Conservation (phyloP, 1,140 invertebrate species). For the Arion vulgaris region DNA sequence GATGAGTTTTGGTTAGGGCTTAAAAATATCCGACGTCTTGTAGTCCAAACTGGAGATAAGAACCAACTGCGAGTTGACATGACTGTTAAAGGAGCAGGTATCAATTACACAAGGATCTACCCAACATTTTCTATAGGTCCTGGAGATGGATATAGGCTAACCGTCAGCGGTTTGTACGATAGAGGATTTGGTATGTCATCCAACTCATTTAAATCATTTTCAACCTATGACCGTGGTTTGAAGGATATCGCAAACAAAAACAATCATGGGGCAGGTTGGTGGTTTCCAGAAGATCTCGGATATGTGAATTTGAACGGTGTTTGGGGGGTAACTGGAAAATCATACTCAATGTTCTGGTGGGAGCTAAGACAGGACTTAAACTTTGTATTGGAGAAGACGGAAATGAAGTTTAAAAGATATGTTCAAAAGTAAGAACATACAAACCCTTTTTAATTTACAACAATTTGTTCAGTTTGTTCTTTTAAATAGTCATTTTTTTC, state of each 20-base stretch:
- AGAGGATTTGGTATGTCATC: conserved; percentile 8
- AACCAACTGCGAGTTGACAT: conserved; percentile 22
- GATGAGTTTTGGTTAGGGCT: conserved; percentile 58
- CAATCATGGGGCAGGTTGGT: conserved; percentile 1
- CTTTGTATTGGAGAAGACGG: neutral
- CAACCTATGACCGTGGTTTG: conserved; percentile 16
- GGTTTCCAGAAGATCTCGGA: conserved; percentile 9
- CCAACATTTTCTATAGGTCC: conserved; percentile 5
- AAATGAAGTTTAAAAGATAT: conserved; percentile 23
- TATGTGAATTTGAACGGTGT: conserved; percentile 26
- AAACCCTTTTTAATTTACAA: no score
- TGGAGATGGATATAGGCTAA: neutral
- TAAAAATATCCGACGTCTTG: conserved; percentile 16
- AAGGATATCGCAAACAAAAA: no score
- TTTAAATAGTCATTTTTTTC: no score
- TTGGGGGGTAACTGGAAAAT: neutral
- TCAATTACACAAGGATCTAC: conserved; percentile 23
- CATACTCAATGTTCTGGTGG: neutral
- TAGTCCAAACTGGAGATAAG: neutral
- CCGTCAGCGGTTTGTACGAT: conserved; percentile 2
- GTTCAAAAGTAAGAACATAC: neutral
- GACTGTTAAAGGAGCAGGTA: neutral
- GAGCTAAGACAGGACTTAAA: neutral
- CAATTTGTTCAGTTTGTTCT: no score
- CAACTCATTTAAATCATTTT: neutral